Percentiles rank a stretch among this genome's conserved stretches.
Evolutionary conservation across 2,797 vertebrate species (phyloP).

Genomic region (Gephyroberyx darwinii): DNA sequence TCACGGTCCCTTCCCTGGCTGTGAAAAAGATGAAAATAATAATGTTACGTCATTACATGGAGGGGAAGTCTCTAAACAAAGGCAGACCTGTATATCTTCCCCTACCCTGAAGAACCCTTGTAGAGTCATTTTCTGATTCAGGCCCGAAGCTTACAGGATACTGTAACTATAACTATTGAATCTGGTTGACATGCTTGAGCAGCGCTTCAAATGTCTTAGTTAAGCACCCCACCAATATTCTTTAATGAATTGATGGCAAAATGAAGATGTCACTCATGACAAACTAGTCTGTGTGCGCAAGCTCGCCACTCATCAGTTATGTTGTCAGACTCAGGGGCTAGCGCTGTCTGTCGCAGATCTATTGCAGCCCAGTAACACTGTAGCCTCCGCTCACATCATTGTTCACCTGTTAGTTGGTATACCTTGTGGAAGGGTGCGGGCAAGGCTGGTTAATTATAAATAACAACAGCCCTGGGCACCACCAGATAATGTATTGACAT

Average conservation of each 20-base stretch:
- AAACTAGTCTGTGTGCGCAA: constrained; percentile 67
- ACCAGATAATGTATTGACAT: constrained; percentile 60
- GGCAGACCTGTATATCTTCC: constrained; percentile 46
- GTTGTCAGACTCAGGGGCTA: constrained; percentile 64
- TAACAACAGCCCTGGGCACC: constrained; percentile 57
- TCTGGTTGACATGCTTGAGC: constrained; percentile 46
- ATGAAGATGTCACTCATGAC: constrained; percentile 82
- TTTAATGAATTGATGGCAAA: constrained; percentile 70
- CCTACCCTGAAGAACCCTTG: constrained; percentile 22
- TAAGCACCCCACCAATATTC: constrained; percentile 62
- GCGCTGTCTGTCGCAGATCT: constrained; percentile 55
- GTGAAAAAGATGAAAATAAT: constrained; percentile 71
- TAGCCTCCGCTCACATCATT: constrained; percentile 47
- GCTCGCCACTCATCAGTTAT: constrained; percentile 71
- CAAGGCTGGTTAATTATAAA: constrained; percentile 70
- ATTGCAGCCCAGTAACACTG: constrained; percentile 40
- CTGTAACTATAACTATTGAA: constrained; percentile 14
- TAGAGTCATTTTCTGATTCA: constrained; percentile 56
- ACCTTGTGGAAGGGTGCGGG: constrained; percentile 29
- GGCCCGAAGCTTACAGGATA: constrained; percentile 38
- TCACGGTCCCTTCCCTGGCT: constrained; percentile 44
- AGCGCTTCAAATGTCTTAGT: constrained; percentile 61
- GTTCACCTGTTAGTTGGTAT: constrained; percentile 56
- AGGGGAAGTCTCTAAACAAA: constrained; percentile 72
- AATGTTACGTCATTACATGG: constrained; percentile 70